Evolutionary conservation across 2,888 invertebrate genomes (phyloP), one percentile per base, ranked within the genome.

Genomic region (Synergus laeviventris): DNA sequence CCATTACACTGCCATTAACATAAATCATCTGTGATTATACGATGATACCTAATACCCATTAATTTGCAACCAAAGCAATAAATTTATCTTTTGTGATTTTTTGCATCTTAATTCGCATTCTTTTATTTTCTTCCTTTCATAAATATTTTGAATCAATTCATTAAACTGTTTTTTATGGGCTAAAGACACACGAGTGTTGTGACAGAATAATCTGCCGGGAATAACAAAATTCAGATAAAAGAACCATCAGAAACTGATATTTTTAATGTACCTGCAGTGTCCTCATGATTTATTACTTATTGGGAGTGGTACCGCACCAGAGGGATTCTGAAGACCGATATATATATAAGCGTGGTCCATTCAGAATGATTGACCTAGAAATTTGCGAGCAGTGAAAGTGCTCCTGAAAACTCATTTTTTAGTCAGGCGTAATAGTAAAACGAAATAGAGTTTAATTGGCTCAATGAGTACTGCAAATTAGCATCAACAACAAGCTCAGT

Each of bases 301-400:
- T 74, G 84, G 86, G 86, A 84, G 84, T 81, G 84, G 81, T 81
- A 31, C 31, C 78, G 76, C 78, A 80, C 79, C 79, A 79, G 75
- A 74, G 79, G 78, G 81, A 76, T 77, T 77, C 79, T 81, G 77
- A 81, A 78, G 75, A 81, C 81, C 45, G 76, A 78, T 74, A n/a
- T 83, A 86, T 87, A 85, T 88, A 89, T 87, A 89, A 88, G 86
- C 86, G 80, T 85, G 87, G 86, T 87, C 87, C 87, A 87, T 85
- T 79, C 84, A 85, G 86, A 87, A 87, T 86, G 84, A 86, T 86
- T 86, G 88, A 88, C 87, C 88, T 88, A 90, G 89, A 90, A 86
- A 87, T 85, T 87, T 79, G 82, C 81, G 78, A 81, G 81, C 86
- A 89, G 90, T 89, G 90, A 90, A 90, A 90, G 90, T 89, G 84